phyloP scores from a whole-genome alignment of 2,888 invertebrate species.

The Epinotia nisella region DNA sequence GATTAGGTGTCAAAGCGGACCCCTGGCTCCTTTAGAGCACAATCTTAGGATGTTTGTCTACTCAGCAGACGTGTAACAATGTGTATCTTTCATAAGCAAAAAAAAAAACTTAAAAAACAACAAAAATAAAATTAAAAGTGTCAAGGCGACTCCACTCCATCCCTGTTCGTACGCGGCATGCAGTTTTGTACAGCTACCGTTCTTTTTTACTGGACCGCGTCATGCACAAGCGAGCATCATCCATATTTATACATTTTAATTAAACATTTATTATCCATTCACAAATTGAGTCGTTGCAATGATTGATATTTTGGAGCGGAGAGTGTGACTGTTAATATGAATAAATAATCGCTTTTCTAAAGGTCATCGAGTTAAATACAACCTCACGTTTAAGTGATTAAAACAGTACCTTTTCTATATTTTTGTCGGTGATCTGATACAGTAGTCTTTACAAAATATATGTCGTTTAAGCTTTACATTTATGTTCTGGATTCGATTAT shows the following conservation, averaged over 20 bases:
- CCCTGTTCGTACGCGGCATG: slow-evolving; percentile 68
- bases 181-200: slow-evolving; percentile 75
- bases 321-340: slow-evolving; percentile 3
- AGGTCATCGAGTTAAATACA: neutral
- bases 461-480: no score
- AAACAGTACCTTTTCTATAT: no score
- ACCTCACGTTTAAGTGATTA: neutral
- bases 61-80: neutral
- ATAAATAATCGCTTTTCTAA: neutral
- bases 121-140: neutral
- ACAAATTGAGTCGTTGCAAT: slow-evolving; percentile 73
- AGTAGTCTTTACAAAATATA: no score
- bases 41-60: no score
- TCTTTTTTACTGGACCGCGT: slow-evolving; percentile 72
- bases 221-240: slow-evolving; percentile 71
- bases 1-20: no score
- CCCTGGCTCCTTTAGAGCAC: no score
- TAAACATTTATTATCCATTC: slow-evolving; percentile 69
- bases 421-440: no score
- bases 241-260: slow-evolving; percentile 75
- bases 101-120: neutral
- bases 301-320: slow-evolving; percentile 59
- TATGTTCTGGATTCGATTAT: no score
- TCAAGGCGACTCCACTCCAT: slow-evolving; percentile 65
- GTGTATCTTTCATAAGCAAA: neutral